Conservation (phyloP, 2,113 vertebrate genomes). For the Dasyurus viverrinus region DNA sequence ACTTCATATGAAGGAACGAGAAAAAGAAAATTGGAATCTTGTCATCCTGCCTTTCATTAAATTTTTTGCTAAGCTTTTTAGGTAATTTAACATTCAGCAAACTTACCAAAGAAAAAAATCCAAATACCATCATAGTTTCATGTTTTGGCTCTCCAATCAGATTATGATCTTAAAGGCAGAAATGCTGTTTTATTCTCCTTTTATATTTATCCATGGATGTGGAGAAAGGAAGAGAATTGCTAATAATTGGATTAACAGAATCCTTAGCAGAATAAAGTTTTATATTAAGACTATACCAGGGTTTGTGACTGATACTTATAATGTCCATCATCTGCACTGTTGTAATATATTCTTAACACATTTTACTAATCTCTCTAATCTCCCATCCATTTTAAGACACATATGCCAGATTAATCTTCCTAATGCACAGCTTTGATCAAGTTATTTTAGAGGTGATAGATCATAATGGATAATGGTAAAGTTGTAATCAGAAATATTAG, state of each 20-base stretch:
- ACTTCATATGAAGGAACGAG: background rate
- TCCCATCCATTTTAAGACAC: background rate
- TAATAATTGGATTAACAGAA: background rate
- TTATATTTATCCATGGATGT: background rate
- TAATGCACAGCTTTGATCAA: background rate
- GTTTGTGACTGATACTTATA: background rate
- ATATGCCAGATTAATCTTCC: background rate
- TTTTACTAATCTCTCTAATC: background rate
- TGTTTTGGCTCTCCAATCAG: background rate
- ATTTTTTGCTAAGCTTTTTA: background rate
- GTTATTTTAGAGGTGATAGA: background rate
- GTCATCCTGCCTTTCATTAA: background rate
- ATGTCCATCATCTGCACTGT: background rate
- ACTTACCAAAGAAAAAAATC: background rate
- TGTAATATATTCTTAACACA: background rate
- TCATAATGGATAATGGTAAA: background rate
- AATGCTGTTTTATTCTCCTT: background rate
- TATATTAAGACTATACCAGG: background rate
- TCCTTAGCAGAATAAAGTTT: background rate
- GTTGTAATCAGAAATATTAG: background rate
- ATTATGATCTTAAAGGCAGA: background rate
- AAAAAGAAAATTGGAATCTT: background rate
- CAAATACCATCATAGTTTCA: background rate
- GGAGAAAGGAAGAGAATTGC: rapidly evolving
- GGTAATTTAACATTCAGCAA: background rate